These are phyloP conservation scores for Plumapathes pennacea DNA, from an alignment of 92 coral and sea anemone genomes.

Conservation along the genomic window DNA sequence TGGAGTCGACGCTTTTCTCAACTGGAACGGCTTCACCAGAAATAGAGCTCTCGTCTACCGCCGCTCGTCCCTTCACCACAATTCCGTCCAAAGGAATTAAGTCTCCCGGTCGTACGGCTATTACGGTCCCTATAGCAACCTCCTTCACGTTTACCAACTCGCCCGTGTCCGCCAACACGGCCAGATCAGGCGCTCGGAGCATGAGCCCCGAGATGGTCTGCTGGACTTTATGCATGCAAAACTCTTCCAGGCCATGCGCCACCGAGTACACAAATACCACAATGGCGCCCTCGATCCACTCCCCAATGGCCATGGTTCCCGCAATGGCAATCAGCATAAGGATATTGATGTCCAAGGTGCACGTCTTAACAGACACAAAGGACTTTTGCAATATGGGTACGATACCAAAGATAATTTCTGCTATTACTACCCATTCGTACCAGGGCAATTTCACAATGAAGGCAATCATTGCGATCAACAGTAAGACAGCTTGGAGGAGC, in stretches of 20 bases:
- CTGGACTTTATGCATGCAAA: slow-evolving; percentile 87
- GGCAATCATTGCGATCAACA: slow-evolving; percentile 61
- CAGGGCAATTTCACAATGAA: slow-evolving; percentile 47
- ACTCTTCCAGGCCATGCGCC: slow-evolving; percentile 77
- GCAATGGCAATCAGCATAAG: slow-evolving; percentile 86
- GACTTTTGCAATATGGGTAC: slow-evolving; percentile 74
- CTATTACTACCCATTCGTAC: slow-evolving; percentile 87
- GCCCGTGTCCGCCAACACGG: slow-evolving; percentile 86
- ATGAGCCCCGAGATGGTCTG: slow-evolving; percentile 90
- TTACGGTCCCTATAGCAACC: slow-evolving; percentile 79
- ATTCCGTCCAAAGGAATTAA: slow-evolving; percentile 93
- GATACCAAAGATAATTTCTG: slow-evolving; percentile 84
- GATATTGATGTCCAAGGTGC: slow-evolving; percentile 70
- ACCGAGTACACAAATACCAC: slow-evolving; percentile 89
- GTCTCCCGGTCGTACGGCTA: slow-evolving; percentile 97
- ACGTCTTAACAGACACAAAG: slow-evolving; percentile 58
- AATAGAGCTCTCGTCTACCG: slow-evolving; percentile 96
- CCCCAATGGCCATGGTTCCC: slow-evolving; percentile 82
- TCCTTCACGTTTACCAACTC: slow-evolving; percentile 74
- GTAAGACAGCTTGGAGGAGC: slow-evolving; percentile 61
- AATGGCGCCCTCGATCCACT: slow-evolving; percentile 96
- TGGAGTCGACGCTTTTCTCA: slow-evolving; percentile 72
- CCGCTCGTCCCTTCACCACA: slow-evolving; percentile 85
- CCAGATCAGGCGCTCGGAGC: slow-evolving; percentile 86
- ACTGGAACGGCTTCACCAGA: slow-evolving; percentile 96